Percentiles rank a stretch among this genome's conserved stretches.
Conservation (phyloP, 2,797 vertebrate genomes). For the Percopsis omiscomaycus region DNA sequence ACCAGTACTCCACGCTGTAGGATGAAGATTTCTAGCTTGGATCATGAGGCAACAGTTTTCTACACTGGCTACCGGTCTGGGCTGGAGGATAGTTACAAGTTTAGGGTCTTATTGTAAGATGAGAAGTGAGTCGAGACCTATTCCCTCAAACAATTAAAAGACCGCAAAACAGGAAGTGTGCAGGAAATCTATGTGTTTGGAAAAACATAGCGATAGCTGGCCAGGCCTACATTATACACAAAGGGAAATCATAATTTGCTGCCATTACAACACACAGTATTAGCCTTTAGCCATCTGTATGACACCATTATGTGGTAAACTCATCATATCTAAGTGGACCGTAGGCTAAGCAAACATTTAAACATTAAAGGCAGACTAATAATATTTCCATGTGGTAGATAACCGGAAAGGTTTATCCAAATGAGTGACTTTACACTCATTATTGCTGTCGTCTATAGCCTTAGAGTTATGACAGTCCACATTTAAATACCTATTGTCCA, state of each 20-base stretch:
- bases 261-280: neutral
- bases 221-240: too few species aligned
- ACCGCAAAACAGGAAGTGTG: constrained; percentile 66
- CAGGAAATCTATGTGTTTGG: constrained; percentile 66
- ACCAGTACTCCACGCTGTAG: constrained; percentile 6
- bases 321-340: constrained; percentile 3
- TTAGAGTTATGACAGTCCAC: neutral
- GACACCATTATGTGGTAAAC: constrained; percentile 19
- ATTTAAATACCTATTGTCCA: neutral
- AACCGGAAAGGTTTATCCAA: too few species aligned
- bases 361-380: neutral
- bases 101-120: constrained; percentile 43
- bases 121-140: constrained; percentile 65
- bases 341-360: neutral
- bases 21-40: constrained; percentile 22
- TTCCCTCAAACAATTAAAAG: constrained; percentile 60
- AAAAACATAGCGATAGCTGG: constrained; percentile 42
- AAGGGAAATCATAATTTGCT: neutral
- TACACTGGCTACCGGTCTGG: constrained; percentile 8
- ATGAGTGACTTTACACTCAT: too few species aligned
- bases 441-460: neutral
- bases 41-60: constrained; percentile 36
- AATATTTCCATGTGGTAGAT: constrained; percentile 14
- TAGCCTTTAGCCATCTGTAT: neutral
- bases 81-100: constrained; percentile 41